These are phyloP conservation scores for Mongoloraphidia duomilia DNA, from an alignment of 2,888 invertebrate genomes.

Conservation along the genomic window DNA sequence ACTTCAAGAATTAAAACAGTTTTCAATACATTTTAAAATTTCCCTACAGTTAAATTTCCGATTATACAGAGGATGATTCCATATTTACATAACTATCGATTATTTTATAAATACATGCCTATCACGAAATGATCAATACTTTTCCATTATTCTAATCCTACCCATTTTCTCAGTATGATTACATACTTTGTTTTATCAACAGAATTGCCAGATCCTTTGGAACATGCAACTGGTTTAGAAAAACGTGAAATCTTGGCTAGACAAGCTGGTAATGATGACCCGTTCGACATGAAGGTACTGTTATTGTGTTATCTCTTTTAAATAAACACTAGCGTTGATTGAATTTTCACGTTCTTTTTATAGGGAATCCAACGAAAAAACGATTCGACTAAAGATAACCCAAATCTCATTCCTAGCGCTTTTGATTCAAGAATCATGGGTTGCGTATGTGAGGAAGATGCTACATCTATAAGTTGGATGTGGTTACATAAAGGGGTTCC, in stretches of 20 bases:
- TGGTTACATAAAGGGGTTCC: slow-evolving; percentile 83
- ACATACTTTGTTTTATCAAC: not conserved
- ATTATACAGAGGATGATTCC: too few species aligned
- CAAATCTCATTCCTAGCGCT: slow-evolving; percentile 82
- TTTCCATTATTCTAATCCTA: too few species aligned
- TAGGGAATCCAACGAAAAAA: too few species aligned
- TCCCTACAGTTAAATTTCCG: too few species aligned
- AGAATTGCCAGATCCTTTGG: slow-evolving; percentile 51
- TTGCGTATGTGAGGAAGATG: slow-evolving; percentile 93
- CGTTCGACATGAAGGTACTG: slow-evolving; percentile 68
- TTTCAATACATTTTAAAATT: too few species aligned
- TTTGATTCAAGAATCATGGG: slow-evolving; percentile 83
- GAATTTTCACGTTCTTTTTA: too few species aligned
- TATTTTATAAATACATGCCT: too few species aligned
- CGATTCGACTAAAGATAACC: slow-evolving; percentile 63
- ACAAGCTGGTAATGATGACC: slow-evolving; percentile 77
- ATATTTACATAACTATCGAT: too few species aligned
- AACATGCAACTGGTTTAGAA: slow-evolving; percentile 87
- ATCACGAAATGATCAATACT: too few species aligned
- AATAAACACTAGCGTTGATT: too few species aligned
- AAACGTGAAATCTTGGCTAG: slow-evolving; percentile 78
- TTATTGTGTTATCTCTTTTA: slow-evolving; percentile 26
- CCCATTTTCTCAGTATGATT: too few species aligned
- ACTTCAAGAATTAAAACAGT: too few species aligned
- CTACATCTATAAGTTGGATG: slow-evolving; percentile 83